Percentiles rank a stretch among this genome's conserved stretches.
These are phyloP conservation scores for Slavum lentiscoides DNA, from an alignment of 2,888 invertebrate genomes.

Conservation along the genomic window DNA sequence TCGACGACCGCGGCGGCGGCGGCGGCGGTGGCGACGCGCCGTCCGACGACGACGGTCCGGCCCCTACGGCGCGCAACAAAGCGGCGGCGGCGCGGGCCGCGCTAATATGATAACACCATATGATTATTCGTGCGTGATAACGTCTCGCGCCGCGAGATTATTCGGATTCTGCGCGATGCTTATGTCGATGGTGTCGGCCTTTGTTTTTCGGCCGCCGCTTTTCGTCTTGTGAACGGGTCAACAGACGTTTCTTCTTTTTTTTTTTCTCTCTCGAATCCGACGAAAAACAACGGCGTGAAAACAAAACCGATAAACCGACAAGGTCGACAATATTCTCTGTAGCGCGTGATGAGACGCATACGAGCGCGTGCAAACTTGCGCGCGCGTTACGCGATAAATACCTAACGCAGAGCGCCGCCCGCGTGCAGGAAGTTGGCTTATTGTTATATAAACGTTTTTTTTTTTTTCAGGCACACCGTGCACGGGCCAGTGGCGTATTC, in stretches of 20 bases:
- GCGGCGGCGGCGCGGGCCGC: not conserved
- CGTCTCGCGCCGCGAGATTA: not conserved
- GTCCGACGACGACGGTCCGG: conserved; percentile 11
- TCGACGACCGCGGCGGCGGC: not conserved
- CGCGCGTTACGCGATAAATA: no score
- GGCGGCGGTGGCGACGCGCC: conserved; percentile 24
- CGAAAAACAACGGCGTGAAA: no score
- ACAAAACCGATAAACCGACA: not conserved
- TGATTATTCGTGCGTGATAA: not conserved
- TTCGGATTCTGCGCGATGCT: conserved; percentile 26
- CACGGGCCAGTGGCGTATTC: no score
- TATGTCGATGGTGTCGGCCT: no score
- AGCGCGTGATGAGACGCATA: no score
- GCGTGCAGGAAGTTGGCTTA: no score
- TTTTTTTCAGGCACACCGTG: no score
- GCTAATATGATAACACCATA: not conserved
- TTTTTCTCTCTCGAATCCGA: not conserved
- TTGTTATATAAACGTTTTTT: no score
- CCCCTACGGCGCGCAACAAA: not conserved
- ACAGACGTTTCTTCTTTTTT: not conserved
- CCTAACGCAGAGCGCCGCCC: no score
- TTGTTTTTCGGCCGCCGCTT: not conserved
- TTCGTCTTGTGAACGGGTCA: not conserved
- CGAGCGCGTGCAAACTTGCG: no score
- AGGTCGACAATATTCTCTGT: no score